Percentiles rank a stretch among this genome's conserved stretches.
Evolutionary conservation across 1,140 invertebrate species (phyloP).

Genomic region (Hylaeus volcanicus): DNA sequence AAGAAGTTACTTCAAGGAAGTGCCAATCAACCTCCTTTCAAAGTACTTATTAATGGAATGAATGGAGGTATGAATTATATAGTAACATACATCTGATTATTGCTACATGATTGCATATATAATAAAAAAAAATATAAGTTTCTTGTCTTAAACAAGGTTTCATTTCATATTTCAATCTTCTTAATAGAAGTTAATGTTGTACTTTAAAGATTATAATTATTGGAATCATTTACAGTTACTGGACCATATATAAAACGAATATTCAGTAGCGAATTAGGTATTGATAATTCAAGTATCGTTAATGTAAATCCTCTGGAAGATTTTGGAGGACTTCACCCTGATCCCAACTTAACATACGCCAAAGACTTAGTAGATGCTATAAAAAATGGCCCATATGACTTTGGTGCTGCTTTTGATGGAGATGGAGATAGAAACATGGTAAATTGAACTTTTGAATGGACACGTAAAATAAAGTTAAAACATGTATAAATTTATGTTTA

Average conservation of each 20-base stretch:
- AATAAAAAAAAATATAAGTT: too few species aligned
- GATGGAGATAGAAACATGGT: conserved; percentile 88
- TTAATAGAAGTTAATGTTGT: too few species aligned
- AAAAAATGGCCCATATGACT: conserved; percentile 90
- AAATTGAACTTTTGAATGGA: conserved; percentile 74
- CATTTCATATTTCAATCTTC: too few species aligned
- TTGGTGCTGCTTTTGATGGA: conserved; percentile 99
- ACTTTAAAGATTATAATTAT: not conserved
- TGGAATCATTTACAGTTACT: conserved; percentile 86
- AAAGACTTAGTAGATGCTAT: conserved; percentile 91
- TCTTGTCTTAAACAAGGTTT: too few species aligned
- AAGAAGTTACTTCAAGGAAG: conserved; percentile 87
- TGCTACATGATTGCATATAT: not conserved
- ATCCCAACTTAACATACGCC: conserved; percentile 99
- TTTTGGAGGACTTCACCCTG: conserved; percentile 98
- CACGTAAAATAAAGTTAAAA: conserved; percentile 1
- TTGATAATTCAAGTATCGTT: conserved; percentile 86
- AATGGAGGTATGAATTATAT: conserved; percentile 88
- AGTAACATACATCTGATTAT: conserved; percentile 17
- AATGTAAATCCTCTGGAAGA: conserved; percentile 91
- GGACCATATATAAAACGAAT: conserved; percentile 97
- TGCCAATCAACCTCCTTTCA: conserved; percentile 85
- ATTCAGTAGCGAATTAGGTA: conserved; percentile 92
- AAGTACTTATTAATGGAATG: conserved; percentile 95
- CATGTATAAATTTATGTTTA: conserved; percentile 19